These are phyloP conservation scores for Myrmecobius fasciatus DNA, from an alignment of 2,113 vertebrate genomes.

Conservation along the genomic window DNA sequence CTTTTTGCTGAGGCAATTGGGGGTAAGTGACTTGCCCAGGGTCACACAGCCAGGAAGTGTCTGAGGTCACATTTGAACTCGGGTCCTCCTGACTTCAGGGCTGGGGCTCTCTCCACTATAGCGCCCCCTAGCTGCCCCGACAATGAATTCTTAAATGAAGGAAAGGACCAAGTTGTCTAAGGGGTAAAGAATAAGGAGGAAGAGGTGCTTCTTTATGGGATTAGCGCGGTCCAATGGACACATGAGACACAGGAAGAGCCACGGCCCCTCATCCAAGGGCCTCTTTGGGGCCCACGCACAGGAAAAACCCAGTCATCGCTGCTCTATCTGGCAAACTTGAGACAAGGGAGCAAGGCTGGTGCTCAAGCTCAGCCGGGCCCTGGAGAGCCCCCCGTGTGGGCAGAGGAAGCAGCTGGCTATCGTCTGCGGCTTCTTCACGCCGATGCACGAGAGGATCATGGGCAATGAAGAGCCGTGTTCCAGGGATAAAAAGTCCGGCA, in stretches of 20 bases:
- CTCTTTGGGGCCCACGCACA: background rate
- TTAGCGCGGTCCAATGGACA: background rate
- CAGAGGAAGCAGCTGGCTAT: background rate
- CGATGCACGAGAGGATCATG: background rate
- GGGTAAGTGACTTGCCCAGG: too few relatives aligned
- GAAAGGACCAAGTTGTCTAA: background rate
- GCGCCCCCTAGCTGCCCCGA: background rate
- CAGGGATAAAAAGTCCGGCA: slow-evolving; percentile 51
- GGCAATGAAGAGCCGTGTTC: slow-evolving; percentile 30
- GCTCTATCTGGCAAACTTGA: background rate
- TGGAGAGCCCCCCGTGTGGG: too few relatives aligned
- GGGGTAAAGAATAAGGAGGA: slow-evolving; percentile 4
- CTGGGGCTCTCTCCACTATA: too few relatives aligned
- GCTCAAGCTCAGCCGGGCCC: background rate
- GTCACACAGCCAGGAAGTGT: too few relatives aligned
- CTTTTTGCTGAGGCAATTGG: too few relatives aligned
- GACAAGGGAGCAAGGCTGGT: too few relatives aligned
- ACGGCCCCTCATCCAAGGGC: background rate
- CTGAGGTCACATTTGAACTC: too few relatives aligned
- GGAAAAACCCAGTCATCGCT: background rate
- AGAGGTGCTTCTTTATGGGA: background rate
- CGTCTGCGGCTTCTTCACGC: background rate
- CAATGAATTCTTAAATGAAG: background rate
- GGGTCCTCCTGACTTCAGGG: too few relatives aligned
- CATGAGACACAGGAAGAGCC: background rate